Evolutionary conservation across 2,113 vertebrate genomes (phyloP).

Genomic region (Andinoacara biseriatus): DNA sequence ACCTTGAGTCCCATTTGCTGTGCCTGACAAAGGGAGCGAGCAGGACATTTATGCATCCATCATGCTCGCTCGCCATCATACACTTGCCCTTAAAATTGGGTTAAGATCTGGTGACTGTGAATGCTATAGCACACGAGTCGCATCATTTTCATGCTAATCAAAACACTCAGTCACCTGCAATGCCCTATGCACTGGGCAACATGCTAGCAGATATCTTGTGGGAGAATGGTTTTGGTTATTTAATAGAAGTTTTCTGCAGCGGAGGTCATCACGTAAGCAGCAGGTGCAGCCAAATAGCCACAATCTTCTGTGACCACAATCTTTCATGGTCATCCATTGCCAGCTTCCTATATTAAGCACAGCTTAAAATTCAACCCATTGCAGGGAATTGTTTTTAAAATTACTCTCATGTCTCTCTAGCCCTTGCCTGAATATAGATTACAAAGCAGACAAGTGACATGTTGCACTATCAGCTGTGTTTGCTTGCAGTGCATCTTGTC

Average conservation of each 20-base stretch:
- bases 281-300: slow-evolving; percentile 39
- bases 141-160: neutral
- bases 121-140: neutral
- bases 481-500: neutral
- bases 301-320: neutral
- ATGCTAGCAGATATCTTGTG: neutral
- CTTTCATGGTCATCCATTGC: slow-evolving; percentile 13
- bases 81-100: neutral
- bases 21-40: slow-evolving; percentile 7
- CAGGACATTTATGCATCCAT: slow-evolving; percentile 7
- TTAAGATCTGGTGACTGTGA: neutral
- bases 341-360: slow-evolving; percentile 22
- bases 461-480: slow-evolving; percentile 11
- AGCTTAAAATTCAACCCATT: slow-evolving; percentile 15
- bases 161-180: neutral
- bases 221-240: slow-evolving; percentile 27
- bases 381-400: slow-evolving; percentile 38
- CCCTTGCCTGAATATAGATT: slow-evolving; percentile 28
- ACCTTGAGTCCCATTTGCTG: slow-evolving; percentile 55
- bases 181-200: neutral
- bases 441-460: neutral
- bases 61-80: no score
- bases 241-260: slow-evolving; percentile 31
- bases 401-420: slow-evolving; percentile 8
- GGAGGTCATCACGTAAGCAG: slow-evolving; percentile 35